These are phyloP conservation scores for Pantala flavescens DNA, from an alignment of 1,140 invertebrate species.

Conservation along the genomic window DNA sequence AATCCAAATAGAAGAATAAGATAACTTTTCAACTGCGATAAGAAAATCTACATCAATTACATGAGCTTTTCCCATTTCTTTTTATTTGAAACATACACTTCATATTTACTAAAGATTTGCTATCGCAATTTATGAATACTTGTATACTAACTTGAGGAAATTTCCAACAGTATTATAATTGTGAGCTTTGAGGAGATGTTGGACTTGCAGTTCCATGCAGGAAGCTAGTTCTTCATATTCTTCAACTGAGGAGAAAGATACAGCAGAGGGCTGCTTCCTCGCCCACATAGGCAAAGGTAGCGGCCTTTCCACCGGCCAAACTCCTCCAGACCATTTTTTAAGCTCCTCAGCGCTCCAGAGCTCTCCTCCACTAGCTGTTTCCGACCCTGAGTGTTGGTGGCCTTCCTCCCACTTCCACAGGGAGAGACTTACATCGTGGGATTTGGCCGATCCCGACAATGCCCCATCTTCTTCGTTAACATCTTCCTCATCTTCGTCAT, in stretches of 20 bases:
- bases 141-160: constrained; percentile 48
- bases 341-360: constrained; percentile 19
- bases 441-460: not conserved
- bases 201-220: constrained; percentile 61
- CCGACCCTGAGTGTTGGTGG: not conserved
- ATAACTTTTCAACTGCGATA: too few species aligned
- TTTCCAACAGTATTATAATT: constrained; percentile 79
- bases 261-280: constrained; percentile 32
- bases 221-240: constrained; percentile 69
- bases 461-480: constrained; percentile 13
- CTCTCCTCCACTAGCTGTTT: not conserved
- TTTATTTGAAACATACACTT: too few species aligned
- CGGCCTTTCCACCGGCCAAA: constrained; percentile 49
- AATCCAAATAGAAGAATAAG: too few species aligned
- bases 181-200: constrained; percentile 62
- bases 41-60: too few species aligned
- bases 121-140: too few species aligned
- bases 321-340: constrained; percentile 30
- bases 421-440: not conserved
- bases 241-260: constrained; percentile 47
- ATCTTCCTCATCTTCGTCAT: constrained; percentile 18
- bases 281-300: constrained; percentile 57
- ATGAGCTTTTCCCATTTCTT: too few species aligned
- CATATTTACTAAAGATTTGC: too few species aligned
- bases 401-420: not conserved